These are phyloP conservation scores for Melanaphis sacchari DNA, from an alignment of 1,140 invertebrate genomes.

Conservation along the genomic window DNA sequence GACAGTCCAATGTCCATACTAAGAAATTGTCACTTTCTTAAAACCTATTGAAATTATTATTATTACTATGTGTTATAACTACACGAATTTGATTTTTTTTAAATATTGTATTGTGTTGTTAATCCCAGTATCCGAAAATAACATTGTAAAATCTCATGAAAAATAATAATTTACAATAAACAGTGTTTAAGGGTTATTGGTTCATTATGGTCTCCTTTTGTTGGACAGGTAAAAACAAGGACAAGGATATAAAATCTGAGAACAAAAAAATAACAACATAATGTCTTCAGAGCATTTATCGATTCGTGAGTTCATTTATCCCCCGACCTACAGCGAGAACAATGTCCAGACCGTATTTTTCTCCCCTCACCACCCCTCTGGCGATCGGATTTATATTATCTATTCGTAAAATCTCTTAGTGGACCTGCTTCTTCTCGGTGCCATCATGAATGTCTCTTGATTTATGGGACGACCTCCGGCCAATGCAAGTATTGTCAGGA, in stretches of 20 bases:
- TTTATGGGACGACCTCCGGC: slow-evolving; percentile 56
- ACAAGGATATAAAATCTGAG: neutral
- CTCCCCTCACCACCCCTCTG: neutral
- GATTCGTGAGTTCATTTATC: slow-evolving; percentile 53
- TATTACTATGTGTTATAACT: neutral
- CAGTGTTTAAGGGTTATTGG: neutral
- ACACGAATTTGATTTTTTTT: neutral
- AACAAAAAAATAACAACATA: slow-evolving; percentile 48
- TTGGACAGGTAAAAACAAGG: slow-evolving; percentile 12
- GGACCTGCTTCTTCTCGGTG: slow-evolving; percentile 45
- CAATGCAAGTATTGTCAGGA: slow-evolving; percentile 51
- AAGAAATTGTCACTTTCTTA: neutral
- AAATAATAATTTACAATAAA: slow-evolving; percentile 6
- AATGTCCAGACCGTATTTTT: slow-evolving; percentile 56
- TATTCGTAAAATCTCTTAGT: slow-evolving; percentile 52
- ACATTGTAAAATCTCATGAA: neutral
- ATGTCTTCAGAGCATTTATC: slow-evolving; percentile 16
- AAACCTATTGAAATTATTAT: neutral
- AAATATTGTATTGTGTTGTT: neutral
- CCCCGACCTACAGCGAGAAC: slow-evolving; percentile 54
- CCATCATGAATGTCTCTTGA: slow-evolving; percentile 54
- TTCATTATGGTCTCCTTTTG: slow-evolving; percentile 25
- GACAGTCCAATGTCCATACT: neutral
- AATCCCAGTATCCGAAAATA: neutral
- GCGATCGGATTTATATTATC: slow-evolving; percentile 22